These are phyloP conservation scores for Syngnathus typhle DNA, from an alignment of 2,113 vertebrate species.

Conservation along the genomic window DNA sequence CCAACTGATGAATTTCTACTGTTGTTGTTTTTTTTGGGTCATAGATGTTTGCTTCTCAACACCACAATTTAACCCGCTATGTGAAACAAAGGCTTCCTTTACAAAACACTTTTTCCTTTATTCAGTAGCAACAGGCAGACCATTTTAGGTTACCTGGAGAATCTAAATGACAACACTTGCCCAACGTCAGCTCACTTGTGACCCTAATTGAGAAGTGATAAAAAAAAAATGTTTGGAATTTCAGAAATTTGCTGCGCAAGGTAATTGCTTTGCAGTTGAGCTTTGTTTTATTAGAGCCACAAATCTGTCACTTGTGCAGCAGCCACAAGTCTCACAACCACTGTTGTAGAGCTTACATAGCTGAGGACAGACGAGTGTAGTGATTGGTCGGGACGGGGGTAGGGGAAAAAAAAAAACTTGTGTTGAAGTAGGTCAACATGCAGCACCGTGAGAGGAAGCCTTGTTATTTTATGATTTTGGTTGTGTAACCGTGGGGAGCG, in stretches of 20 bases:
- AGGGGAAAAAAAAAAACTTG: constrained; percentile 12
- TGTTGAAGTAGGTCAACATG: constrained; percentile 34
- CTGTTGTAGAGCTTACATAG: constrained; percentile 1
- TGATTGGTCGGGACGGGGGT: neutral
- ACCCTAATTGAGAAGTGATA: neutral
- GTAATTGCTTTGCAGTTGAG: constrained; percentile 17
- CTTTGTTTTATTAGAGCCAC: neutral
- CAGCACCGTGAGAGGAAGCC: neutral
- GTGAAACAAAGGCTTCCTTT: neutral
- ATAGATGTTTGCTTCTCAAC: neutral
- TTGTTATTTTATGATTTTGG: constrained; percentile 6
- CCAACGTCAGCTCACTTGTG: neutral
- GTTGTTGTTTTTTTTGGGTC: neutral
- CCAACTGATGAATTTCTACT: neutral
- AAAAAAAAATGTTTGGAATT: neutral
- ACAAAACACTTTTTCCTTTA: neutral
- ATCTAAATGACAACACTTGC: neutral
- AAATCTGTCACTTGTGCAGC: constrained; percentile 8
- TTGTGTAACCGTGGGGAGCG: neutral
- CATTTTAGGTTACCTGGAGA: no score
- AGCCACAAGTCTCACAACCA: constrained; percentile 6
- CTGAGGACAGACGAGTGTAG: neutral
- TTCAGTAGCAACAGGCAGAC: neutral
- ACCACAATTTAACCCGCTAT: neutral
- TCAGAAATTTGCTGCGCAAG: neutral